Evolutionary conservation across 2,888 invertebrate genomes (phyloP).

Genomic region (Drosophila vallismaia): DNA sequence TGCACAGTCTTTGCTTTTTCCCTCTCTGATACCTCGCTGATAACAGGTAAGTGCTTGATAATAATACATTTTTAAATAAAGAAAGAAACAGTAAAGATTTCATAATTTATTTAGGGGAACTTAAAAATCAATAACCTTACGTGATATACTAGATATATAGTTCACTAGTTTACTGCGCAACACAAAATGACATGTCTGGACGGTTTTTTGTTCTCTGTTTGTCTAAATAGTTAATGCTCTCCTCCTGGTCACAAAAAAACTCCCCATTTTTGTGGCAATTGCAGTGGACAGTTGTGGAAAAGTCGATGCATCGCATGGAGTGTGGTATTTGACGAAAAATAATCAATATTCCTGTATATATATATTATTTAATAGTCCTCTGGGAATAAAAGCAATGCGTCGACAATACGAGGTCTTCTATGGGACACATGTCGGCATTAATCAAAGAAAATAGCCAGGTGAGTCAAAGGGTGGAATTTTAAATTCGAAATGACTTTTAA

Average conservation of each 20-base stretch:
- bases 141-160: slow-evolving; percentile 54
- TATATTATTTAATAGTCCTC: slow-evolving; percentile 55
- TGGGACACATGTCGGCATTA: slow-evolving; percentile 33
- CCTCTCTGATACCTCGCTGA: neutral
- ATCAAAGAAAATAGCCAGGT: slow-evolving; percentile 34
- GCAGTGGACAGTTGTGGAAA: slow-evolving; percentile 52
- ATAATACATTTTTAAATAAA: neutral
- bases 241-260: neutral
- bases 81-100: slow-evolving; percentile 25
- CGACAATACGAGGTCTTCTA: slow-evolving; percentile 18
- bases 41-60: slow-evolving; percentile 51
- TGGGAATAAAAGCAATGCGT: slow-evolving; percentile 55
- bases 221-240: slow-evolving; percentile 55
- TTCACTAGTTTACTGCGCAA: slow-evolving; percentile 68
- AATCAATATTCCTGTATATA: slow-evolving; percentile 60
- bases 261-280: slow-evolving; percentile 19
- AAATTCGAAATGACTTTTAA: neutral
- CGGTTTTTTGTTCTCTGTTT: slow-evolving; percentile 28
- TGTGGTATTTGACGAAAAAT: slow-evolving; percentile 29
- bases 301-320: slow-evolving; percentile 46
- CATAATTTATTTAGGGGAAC: slow-evolving; percentile 11
- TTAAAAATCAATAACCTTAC: slow-evolving; percentile 64
- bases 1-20: slow-evolving; percentile 39
- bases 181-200: slow-evolving; percentile 47
- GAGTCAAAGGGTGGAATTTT: slow-evolving; percentile 34